Base-by-base conservation (phyloP, 2,113 vertebrate genomes). In the Elaphurus davidianus region DNA sequence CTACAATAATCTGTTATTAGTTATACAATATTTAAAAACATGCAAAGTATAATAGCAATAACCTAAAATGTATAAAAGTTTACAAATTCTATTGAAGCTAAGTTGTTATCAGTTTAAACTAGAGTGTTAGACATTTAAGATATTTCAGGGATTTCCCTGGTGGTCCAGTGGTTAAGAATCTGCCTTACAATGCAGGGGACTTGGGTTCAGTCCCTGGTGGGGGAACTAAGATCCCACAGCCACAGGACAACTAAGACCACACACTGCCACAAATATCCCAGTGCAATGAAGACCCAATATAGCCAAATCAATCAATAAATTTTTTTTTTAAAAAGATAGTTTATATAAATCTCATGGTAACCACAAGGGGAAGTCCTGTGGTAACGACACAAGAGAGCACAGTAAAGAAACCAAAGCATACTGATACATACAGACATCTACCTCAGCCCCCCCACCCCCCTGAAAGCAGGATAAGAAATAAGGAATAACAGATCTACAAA, bases 371-470 rank as follows among this genome's bases (percentile, higher is more conserved):
- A 82, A 82, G n/a, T 50, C 79, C 45, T 82, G 47, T n/a, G 45
- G 47, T 82, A 82, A 82, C 52, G 52, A 54, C 79, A 52, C 79
- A 82, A 54, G 50, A 52, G 47, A 52, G 54, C 47, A 82, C 17
- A 33, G 23, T 54, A 52, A 82, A 82, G 47, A 82, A 82, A 82
- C 15, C 47, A 82, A 82, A n/a, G 30, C 19, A 54, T 1, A 12
- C 17, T 52, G 47, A 82, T n/a, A 33, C 11, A 50, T 33, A 54
- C 30, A 23, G 30, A 52, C 47, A 82, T 52, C 79, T n/a, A 52
- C n/a, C n/a, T 3, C n/a, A 0, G 0, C 19, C 13, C 28, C 15
- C 30, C 30, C 14, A 33, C 6, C 45, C 78, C 43, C 7, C 27
- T 2, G 8, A 33, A 30, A 81, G 45, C 78, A 81, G 16, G 27